A percentile compares a stretch with the other conserved stretches of the same genome.
Evolutionary conservation across 2,113 vertebrate genomes (phyloP).

Genomic region (Eulemur macaco): DNA sequence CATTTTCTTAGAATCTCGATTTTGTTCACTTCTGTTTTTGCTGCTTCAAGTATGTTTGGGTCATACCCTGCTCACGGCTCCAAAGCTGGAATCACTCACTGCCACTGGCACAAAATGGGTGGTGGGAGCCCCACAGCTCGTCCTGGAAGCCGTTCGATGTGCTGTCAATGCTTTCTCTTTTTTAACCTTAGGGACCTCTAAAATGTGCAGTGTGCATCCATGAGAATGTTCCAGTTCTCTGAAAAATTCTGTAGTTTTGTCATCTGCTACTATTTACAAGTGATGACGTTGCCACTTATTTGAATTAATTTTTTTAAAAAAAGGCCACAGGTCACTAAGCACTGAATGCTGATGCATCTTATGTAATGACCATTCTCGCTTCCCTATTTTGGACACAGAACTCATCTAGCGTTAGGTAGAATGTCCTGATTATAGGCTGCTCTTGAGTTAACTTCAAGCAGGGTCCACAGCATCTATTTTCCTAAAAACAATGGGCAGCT

Average conservation of each 20-base stretch:
- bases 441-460: background rate
- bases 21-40: background rate
- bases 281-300: background rate
- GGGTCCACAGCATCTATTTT: background rate
- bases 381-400: background rate
- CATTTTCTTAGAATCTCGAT: background rate
- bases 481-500: background rate
- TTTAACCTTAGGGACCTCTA: background rate
- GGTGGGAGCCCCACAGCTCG: rapidly evolving
- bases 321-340: background rate
- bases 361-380: background rate
- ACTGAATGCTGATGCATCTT: background rate
- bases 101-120: background rate
- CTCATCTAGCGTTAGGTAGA: background rate
- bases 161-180: background rate
- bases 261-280: background rate
- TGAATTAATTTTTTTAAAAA: background rate
- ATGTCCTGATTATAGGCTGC: background rate
- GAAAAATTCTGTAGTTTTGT: background rate
- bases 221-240: background rate
- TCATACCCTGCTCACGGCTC: background rate
- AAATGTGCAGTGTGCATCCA: background rate
- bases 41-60: background rate
- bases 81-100: background rate
- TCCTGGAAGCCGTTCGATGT: background rate